These are phyloP conservation scores for Scaptomyza reducta DNA, from an alignment of 2,888 invertebrate genomes.

Conservation along the genomic window DNA sequence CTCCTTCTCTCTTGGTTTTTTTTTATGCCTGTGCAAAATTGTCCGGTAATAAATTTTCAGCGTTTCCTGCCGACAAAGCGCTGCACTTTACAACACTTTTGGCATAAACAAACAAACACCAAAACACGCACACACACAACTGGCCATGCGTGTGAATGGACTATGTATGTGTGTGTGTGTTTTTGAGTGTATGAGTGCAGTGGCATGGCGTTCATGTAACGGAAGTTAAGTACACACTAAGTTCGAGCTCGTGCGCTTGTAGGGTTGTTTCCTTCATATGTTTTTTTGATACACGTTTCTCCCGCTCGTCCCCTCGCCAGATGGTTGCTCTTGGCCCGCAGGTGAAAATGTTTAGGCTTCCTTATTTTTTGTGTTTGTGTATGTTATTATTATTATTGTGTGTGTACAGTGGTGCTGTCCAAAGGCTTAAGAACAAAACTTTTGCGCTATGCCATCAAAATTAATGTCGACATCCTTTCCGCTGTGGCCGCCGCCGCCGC, in stretches of 20 bases:
- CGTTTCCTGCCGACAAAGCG: slow-evolving; percentile 81
- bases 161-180: slow-evolving; percentile 31
- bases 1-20: slow-evolving; percentile 12
- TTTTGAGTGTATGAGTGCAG: slow-evolving; percentile 17
- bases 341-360: slow-evolving; percentile 66
- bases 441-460: slow-evolving; percentile 70
- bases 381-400: slow-evolving; percentile 34
- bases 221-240: slow-evolving; percentile 81
- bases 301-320: background rate
- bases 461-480: slow-evolving; percentile 65
- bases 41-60: slow-evolving; percentile 82
- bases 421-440: slow-evolving; percentile 78
- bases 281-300: slow-evolving; percentile 67
- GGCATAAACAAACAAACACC: slow-evolving; percentile 77
- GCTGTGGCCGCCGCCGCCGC: slow-evolving; percentile 34
- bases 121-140: slow-evolving; percentile 22
- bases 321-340: slow-evolving; percentile 44
- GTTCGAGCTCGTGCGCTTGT: slow-evolving; percentile 79
- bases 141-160: slow-evolving; percentile 63
- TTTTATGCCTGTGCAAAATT: slow-evolving; percentile 70
- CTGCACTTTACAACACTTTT: slow-evolving; percentile 81
- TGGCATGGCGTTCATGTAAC: slow-evolving; percentile 66
- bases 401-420: slow-evolving; percentile 59
- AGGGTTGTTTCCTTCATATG: slow-evolving; percentile 75
- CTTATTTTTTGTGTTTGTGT: slow-evolving; percentile 13